Evolutionary conservation across 2,888 invertebrate genomes (phyloP), one percentile per base, ranked within the genome.

Genomic region (Epinotia brunnichana): DNA sequence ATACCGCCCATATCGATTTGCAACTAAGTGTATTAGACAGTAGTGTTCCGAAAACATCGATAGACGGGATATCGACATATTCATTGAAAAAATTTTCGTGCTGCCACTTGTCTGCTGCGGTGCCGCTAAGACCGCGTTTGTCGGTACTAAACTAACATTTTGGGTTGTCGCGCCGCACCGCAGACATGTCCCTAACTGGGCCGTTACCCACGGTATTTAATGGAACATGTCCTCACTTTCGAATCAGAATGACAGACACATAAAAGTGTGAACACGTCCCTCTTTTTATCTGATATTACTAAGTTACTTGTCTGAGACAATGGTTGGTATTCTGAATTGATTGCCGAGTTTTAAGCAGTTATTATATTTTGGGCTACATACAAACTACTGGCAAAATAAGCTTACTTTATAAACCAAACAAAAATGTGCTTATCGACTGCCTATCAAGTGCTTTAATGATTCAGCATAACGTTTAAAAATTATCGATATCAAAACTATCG

Each of bases 11-110:
- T 79, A 81, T 83, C 79, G 83, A 85, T 84, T 85, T 83, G 83
- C 85, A 85, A 83, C 83, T 81, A 85, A 87, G 84, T 87, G 83
- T 83, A 84, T 83, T 82, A 81, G 75, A 80, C 79, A 80, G n/a
- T 63, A 69, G 69, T 70, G 73, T 63, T 63, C 57, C 63, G 24
- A 13, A 44, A 56, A 5, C 67, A 56, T 72, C 72, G 72, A 68
- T 48, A 51, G 39, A 19, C 2, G 13, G 7, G 3, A n/a, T 48
- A 48, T n/a, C 48, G n/a, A 48, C 15, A 44, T 15, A 13, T 67
- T 41, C 3, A 57, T 21, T 17, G 21, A 60, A 15, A 15, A 5
- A 3, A 13, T 44, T 13, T n/a, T 48, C 5, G 15, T n/a, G n/a
- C 13, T 48, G n/a, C n/a, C 7, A 5, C n/a, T n/a, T n/a, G n/a